These are phyloP conservation scores for Pocota personata DNA, from an alignment of 2,888 invertebrate genomes.

Conservation along the genomic window DNA sequence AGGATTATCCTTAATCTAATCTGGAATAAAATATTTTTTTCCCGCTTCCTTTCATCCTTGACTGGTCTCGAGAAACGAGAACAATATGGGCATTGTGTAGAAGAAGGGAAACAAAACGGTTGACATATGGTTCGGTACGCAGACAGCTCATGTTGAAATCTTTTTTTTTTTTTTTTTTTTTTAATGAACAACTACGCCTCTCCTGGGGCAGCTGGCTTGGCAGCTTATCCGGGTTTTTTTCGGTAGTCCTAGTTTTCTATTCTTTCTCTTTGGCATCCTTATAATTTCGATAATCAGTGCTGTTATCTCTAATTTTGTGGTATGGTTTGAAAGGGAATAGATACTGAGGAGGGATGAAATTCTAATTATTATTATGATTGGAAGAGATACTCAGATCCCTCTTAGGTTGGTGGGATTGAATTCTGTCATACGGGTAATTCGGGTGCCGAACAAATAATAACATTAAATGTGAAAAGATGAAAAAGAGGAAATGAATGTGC, in stretches of 20 bases:
- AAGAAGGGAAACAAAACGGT: constrained; percentile 25
- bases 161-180: constrained; percentile 8
- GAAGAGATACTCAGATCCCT: not conserved
- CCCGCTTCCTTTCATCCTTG: constrained; percentile 38
- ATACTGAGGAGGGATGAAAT: constrained; percentile 41
- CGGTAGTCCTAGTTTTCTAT: constrained; percentile 18
- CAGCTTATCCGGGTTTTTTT: constrained; percentile 48
- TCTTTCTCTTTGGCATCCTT: constrained; percentile 39
- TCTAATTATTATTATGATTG: constrained; percentile 47
- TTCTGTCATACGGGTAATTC: constrained; percentile 64
- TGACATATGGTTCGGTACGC: constrained; percentile 50
- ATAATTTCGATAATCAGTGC: constrained; percentile 65
- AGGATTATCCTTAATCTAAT: constrained; percentile 72
- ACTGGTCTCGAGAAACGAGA: constrained; percentile 18
- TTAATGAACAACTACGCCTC: constrained; percentile 30
- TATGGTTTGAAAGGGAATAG: constrained; percentile 13
- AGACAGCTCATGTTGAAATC: constrained; percentile 23
- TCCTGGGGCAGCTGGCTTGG: constrained; percentile 49
- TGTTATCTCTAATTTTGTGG: constrained; percentile 66
- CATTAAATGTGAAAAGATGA: not conserved
- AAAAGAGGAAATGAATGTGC: not conserved
- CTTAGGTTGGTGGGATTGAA: constrained; percentile 3
- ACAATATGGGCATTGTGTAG: constrained; percentile 33
- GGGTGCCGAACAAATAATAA: constrained; percentile 35
- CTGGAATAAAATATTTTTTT: constrained; percentile 58